Evolutionary conservation across 35 echinoderm and acorn worm species (phyloP).

Genomic region (Ptychodera flava): DNA sequence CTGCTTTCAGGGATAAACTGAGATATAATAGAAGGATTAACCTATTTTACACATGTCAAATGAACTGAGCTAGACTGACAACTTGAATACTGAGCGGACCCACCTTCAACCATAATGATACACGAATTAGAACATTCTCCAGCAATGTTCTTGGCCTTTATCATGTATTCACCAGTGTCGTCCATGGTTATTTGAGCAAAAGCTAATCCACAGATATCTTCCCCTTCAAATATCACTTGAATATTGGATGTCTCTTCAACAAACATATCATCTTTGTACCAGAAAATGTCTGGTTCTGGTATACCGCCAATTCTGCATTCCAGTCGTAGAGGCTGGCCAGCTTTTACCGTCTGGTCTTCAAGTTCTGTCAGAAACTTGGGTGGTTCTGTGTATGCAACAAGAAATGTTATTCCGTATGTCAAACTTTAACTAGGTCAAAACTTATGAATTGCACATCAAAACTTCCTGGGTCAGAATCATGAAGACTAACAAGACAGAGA

Average conservation of each 20-base stretch:
- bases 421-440: too few relatives aligned
- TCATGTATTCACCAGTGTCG: constrained; percentile 71
- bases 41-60: too few relatives aligned
- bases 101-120: constrained; percentile 65
- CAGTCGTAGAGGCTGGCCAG: constrained; percentile 51
- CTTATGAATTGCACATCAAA: too few relatives aligned
- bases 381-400: constrained; percentile 60
- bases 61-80: too few relatives aligned
- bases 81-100: too few relatives aligned
- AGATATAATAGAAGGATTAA: too few relatives aligned
- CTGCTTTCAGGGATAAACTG: too few relatives aligned
- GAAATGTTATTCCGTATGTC: too few relatives aligned
- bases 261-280: constrained; percentile 80
- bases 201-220: constrained; percentile 61
- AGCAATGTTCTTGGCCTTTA: constrained; percentile 78
- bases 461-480: too few relatives aligned
- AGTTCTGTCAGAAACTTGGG: constrained; percentile 57
- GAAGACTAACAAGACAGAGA: too few relatives aligned
- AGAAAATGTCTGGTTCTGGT: constrained; percentile 84
- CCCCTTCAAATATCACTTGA: constrained; percentile 79
- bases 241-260: constrained; percentile 27
- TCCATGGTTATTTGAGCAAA: constrained; percentile 54
- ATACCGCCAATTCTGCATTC: constrained; percentile 79
- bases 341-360: constrained; percentile 22
- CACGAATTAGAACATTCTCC: constrained; percentile 52